Evolutionary conservation across 2,113 vertebrate species (phyloP).

Genomic region (Chaetops frenatus): DNA sequence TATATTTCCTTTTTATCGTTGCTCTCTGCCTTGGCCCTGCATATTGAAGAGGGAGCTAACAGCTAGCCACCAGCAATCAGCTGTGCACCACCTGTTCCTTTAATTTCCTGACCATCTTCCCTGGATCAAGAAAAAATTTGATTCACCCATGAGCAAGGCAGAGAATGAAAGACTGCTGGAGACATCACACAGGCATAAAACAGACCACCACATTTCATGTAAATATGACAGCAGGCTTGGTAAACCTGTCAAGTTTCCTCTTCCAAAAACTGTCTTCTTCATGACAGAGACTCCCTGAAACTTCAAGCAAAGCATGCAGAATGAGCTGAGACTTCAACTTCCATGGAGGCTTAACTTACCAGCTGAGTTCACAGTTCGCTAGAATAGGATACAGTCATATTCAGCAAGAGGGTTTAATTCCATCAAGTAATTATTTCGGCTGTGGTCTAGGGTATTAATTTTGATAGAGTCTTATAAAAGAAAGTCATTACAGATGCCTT

Average conservation of each 20-base stretch:
- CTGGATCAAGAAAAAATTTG: neutral
- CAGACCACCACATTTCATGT: neutral
- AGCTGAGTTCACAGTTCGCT: neutral
- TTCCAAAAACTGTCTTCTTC: neutral
- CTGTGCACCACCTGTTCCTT: constrained; percentile 38
- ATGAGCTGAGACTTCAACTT: neutral
- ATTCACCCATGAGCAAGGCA: neutral
- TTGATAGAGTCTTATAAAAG: constrained; percentile 13
- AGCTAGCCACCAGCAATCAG: neutral
- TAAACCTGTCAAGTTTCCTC: neutral
- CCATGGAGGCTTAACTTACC: neutral
- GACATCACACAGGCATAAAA: neutral
- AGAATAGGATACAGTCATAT: neutral
- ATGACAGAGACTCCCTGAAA: neutral
- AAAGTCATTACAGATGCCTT: constrained; percentile 4
- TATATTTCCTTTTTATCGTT: neutral
- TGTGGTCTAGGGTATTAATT: constrained; percentile 1
- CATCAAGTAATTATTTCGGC: constrained; percentile 9
- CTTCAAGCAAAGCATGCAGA: neutral
- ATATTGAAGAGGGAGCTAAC: neutral
- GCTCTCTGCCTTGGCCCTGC: neutral
- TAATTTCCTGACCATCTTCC: neutral
- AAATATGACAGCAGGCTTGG: neutral
- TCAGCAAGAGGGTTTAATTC: constrained; percentile 16
- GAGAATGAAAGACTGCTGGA: neutral